phyloP scores from a whole-genome alignment of 92 coral and sea anemone genomes.

The Bergia sp. region DNA sequence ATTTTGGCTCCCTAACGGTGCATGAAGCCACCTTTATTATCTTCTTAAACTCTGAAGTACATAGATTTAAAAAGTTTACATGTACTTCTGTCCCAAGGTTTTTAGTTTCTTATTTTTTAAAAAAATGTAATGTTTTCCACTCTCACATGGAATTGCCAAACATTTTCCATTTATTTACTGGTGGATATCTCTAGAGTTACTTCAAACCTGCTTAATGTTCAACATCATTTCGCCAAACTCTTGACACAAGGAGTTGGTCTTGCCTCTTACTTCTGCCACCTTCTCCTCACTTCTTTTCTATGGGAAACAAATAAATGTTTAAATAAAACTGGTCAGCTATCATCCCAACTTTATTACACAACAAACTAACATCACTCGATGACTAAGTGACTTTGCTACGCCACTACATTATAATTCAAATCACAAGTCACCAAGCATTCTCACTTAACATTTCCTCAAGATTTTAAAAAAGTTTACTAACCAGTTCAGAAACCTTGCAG shows the following conservation, averaged over 20 bases:
- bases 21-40: too few species aligned
- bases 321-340: background rate
- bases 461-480: too few species aligned
- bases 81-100: too few species aligned
- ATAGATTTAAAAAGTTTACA: too few species aligned
- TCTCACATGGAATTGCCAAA: background rate
- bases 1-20: too few species aligned
- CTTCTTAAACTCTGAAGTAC: too few species aligned
- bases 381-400: background rate
- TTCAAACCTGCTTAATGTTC: slow-evolving; percentile 21
- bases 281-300: slow-evolving; percentile 33
- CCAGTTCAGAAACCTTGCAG: too few species aligned
- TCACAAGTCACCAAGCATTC: background rate
- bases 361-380: background rate
- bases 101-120: too few species aligned
- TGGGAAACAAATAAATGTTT: background rate
- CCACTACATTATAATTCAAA: background rate
- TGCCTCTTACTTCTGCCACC: slow-evolving; percentile 18
- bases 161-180: background rate
- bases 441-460: background rate
- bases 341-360: background rate
- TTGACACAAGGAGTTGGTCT: slow-evolving; percentile 33
- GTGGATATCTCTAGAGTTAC: background rate
- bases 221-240: slow-evolving; percentile 23
- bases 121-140: too few species aligned